Evolutionary conservation across 1,140 invertebrate species (phyloP).

Genomic region (Dufourea novaeangliae): DNA sequence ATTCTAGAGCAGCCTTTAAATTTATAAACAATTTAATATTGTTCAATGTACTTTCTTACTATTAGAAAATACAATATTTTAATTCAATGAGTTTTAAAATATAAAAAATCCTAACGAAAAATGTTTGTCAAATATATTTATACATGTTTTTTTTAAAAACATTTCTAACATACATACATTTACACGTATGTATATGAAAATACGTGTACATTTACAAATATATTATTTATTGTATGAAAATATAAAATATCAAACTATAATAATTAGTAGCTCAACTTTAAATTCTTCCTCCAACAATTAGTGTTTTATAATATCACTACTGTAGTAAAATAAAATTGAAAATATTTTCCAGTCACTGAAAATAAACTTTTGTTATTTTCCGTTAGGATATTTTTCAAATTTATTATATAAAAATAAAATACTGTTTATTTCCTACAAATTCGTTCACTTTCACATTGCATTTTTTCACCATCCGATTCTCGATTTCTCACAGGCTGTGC

Average conservation of each 20-base stretch:
- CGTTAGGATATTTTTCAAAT: conserved; percentile 44
- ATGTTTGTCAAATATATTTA: conserved; percentile 7
- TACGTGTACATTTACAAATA: conserved; percentile 11
- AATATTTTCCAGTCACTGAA: conserved; percentile 5
- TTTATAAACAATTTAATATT: conserved; percentile 49
- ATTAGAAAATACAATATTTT: conserved; percentile 35
- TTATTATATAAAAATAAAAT: conserved; percentile 45
- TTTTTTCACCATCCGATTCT: conserved; percentile 55
- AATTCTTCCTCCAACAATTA: conserved; percentile 20
- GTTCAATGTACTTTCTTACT: conserved; percentile 26
- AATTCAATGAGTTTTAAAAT: conserved; percentile 24
- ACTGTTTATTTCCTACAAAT: conserved; percentile 56
- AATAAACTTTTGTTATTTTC: conserved; percentile 44
- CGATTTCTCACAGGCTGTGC: conserved; percentile 35
- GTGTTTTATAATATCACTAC: not conserved
- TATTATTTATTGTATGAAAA: conserved; percentile 36
- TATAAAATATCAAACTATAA: not conserved
- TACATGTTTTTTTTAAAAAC: not conserved
- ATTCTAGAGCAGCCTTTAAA: conserved; percentile 37
- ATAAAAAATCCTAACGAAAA: conserved; percentile 47
- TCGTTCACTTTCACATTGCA: conserved; percentile 59
- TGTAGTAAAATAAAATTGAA: conserved; percentile 14
- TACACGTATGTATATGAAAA: not conserved
- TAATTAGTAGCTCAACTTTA: conserved; percentile 5
- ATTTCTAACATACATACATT: conserved; percentile 11